Percentiles rank a stretch among this genome's conserved stretches.
Conservation (phyloP, 2,113 vertebrate species). For the Meleagris gallopavo region DNA sequence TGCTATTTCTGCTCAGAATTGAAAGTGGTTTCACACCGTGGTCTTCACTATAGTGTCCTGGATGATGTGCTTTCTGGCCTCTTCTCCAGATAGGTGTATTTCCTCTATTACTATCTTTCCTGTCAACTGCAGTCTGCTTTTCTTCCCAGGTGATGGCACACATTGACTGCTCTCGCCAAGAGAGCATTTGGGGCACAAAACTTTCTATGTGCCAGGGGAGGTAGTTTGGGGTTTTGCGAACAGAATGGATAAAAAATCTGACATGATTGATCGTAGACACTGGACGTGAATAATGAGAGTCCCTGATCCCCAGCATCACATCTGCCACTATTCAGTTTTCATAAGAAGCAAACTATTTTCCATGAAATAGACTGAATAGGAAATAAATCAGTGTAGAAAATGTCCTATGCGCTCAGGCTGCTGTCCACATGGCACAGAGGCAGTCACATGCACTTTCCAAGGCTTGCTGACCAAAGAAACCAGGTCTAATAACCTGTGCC, state of each 20-base stretch:
- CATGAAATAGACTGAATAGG: not conserved
- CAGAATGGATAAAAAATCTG: not conserved
- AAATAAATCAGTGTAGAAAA: not conserved
- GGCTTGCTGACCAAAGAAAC: not conserved
- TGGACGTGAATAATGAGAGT: not conserved
- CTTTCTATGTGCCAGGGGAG: not conserved
- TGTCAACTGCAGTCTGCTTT: no score
- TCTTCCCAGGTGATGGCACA: not conserved
- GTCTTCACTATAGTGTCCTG: not conserved
- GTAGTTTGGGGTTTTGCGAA: not conserved
- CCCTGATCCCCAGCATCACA: not conserved
- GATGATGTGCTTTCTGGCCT: not conserved
- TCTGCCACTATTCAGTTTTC: not conserved
- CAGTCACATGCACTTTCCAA: not conserved
- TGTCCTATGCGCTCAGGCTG: not conserved
- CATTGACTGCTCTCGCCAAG: not conserved
- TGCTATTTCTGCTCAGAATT: not conserved
- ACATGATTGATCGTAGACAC: not conserved
- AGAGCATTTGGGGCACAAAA: not conserved
- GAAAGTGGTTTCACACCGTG: not conserved
- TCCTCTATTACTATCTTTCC: not conserved
- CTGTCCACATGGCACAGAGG: not conserved
- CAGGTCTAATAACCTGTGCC: not conserved
- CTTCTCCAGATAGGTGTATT: not conserved
- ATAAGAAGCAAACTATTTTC: not conserved